Base-by-base conservation (phyloP, 2,797 vertebrate genomes). In the Melanotaenia trifasciata region DNA sequence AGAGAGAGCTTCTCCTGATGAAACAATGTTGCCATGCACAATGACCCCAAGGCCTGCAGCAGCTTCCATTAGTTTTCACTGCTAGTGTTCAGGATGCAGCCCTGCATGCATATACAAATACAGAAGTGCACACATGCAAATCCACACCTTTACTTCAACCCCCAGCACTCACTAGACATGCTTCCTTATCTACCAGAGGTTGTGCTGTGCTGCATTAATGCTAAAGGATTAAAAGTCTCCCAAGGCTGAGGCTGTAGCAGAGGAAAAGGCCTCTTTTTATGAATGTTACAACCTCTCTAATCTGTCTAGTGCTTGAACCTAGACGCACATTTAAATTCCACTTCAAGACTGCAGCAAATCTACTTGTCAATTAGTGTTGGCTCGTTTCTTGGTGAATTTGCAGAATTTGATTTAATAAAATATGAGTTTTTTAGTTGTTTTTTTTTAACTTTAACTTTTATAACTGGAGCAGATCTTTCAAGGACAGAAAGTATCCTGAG, bases 1-100 rank as follows among this genome's bases (percentile, higher is more conserved):
- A 76, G 76, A 33, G 33, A 65, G 78, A 14, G 64, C 81, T 76
- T 84, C 59, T 45, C 54, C 81, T 90, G 85, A 91, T 90, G 87
- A 90, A 90, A 92, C 80, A 70, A 76, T 33, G 56, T 82, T 87
- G 67, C 71, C 54, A 72, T 87, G 79, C 76, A 65, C 83, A 84
- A 83, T 88, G 84, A 90, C 88, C 88, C 86, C 35, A 28, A 87
- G 87, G 82, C 77, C 67, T 71, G 59, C 64, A 58, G n/a, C 59
- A 79, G 18, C 68, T 65, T 64, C 56, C 30, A 47, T 89, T 86
- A 91, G 83, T 88, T 85, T 88, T 79, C 76, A 67, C 68, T 47
- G 36, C 69, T 58, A 64, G 70, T 59, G 60, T 67, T 76, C 10
- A 18, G 61, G 32, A 70, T 0, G 3, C 40, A 61, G 14, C 45